Evolutionary conservation across 2,888 invertebrate genomes (phyloP), one percentile per base, ranked within the genome.

Genomic region (Trachelus iudaicus): DNA sequence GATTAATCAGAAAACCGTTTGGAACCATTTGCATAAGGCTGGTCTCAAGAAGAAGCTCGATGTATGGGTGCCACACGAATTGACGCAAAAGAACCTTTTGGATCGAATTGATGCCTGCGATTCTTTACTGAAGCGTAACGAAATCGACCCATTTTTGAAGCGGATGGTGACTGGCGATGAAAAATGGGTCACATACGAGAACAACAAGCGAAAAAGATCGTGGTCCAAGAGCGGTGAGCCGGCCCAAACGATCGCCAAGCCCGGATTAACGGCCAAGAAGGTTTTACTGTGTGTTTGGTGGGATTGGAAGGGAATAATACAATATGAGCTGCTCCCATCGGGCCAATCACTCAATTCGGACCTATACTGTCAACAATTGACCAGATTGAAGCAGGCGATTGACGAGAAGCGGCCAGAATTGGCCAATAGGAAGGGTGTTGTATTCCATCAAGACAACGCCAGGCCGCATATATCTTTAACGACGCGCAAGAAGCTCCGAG

Each of bases 121-220:
- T 77, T 79, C 79, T 1, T 73, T 82, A 71, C 75, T 79, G 68
- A 84, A 83, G 75, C 81, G 80, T 2, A 78, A 83, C 33, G 68
- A 84, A 83, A 83, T 79, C 69, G 80, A 82, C 2, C 79, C 81
- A 83, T 84, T 84, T 84, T 68, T 81, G 75, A 82, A 85, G 56
- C 77, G 76, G 69, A 77, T 84, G 77, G 73, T 83, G 12, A 83
- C 81, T 13, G 80, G 79, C 31, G 83, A 84, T 79, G 83, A 83
- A 81, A 83, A 85, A 75, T 85, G 82, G 81, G 75, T 82, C 69
- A 76, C 71, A 40, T 82, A 79, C 76, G 34, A 77, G 34, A 77
- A 82, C 35, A 23, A 35, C 33, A 69, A 6, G 68, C 69, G 80
- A 76, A 82, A 81, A 77, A 75, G 79, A 75, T 77, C 80, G 40